Conservation (phyloP, 2,888 invertebrate genomes). For the Balanococcus diminutus region DNA sequence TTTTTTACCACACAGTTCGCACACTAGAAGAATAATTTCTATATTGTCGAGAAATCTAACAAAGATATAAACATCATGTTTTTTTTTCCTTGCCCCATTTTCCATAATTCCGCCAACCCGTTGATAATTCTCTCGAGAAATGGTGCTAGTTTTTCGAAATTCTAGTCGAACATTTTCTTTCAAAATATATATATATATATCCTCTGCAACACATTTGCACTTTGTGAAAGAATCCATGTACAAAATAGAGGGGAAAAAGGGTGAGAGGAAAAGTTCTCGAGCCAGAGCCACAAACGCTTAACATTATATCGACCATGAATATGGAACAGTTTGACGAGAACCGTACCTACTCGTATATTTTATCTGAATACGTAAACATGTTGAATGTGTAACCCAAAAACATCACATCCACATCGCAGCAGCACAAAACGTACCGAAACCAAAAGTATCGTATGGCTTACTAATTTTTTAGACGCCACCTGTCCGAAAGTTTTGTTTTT, state of each 20-base stretch:
- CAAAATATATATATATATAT: not conserved
- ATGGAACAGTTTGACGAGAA: constrained; percentile 40
- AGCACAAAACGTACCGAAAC: not conserved
- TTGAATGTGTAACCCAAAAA: constrained; percentile 37
- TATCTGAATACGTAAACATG: constrained; percentile 44
- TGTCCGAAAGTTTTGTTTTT: constrained; percentile 33
- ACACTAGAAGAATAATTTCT: not conserved
- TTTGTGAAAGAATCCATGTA: not conserved
- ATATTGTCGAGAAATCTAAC: not conserved
- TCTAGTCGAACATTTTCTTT: not conserved
- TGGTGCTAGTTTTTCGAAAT: not conserved
- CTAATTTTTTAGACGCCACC: constrained; percentile 42
- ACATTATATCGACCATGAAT: constrained; percentile 35
- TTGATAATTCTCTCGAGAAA: constrained; percentile 34
- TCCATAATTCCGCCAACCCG: constrained; percentile 15
- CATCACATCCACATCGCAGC: constrained; percentile 6
- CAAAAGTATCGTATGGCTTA: constrained; percentile 41
- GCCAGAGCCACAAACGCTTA: constrained; percentile 6
- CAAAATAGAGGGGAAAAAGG: not conserved
- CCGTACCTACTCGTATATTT: too few species aligned
- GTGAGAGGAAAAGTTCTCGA: not conserved
- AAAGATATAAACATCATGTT: constrained; percentile 18
- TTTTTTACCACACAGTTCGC: not conserved
- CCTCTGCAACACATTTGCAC: constrained; percentile 2
- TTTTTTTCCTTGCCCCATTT: constrained; percentile 3